These are phyloP conservation scores for Marisa cornuarietis DNA, from an alignment of 1,140 invertebrate species.

Conservation along the genomic window DNA sequence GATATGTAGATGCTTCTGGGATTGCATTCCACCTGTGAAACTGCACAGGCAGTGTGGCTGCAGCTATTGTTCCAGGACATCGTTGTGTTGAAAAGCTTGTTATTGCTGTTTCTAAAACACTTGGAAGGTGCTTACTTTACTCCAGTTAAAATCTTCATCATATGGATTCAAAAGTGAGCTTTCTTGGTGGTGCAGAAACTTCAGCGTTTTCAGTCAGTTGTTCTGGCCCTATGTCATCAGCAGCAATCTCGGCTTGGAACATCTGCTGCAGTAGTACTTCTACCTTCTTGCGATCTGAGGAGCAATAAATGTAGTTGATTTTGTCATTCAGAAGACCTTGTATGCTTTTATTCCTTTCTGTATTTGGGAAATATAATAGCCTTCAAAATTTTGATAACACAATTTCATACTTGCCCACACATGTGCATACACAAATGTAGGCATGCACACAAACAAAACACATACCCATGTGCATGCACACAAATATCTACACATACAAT, in stretches of 20 bases:
- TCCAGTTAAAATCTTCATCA: slow-evolving; percentile 6
- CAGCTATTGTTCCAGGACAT: too few relatives aligned
- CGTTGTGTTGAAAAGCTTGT: neutral
- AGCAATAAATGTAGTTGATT: slow-evolving; percentile 1
- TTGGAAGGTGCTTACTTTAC: neutral
- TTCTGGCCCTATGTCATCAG: slow-evolving; percentile 49
- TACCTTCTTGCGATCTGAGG: slow-evolving; percentile 64
- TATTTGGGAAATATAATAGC: neutral
- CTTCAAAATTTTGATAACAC: neutral
- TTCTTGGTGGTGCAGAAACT: slow-evolving; percentile 19
- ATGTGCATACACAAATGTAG: neutral
- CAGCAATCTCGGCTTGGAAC: slow-evolving; percentile 67
- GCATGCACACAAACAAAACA: too few relatives aligned
- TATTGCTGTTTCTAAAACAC: neutral
- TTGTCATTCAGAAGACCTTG: neutral
- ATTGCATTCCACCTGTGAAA: too few relatives aligned
- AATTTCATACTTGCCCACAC: neutral
- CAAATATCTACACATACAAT: too few relatives aligned
- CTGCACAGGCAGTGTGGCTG: too few relatives aligned
- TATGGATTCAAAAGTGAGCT: slow-evolving; percentile 41
- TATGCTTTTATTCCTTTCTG: neutral
- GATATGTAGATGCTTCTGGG: too few relatives aligned
- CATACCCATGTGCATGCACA: neutral
- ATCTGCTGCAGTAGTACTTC: slow-evolving; percentile 65
- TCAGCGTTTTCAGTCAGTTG: slow-evolving; percentile 30